Percentiles rank a stretch among this genome's conserved stretches.
These are phyloP conservation scores for Himantopus leucocephalus DNA, from an alignment of 2,113 vertebrate genomes.

Conservation along the genomic window DNA sequence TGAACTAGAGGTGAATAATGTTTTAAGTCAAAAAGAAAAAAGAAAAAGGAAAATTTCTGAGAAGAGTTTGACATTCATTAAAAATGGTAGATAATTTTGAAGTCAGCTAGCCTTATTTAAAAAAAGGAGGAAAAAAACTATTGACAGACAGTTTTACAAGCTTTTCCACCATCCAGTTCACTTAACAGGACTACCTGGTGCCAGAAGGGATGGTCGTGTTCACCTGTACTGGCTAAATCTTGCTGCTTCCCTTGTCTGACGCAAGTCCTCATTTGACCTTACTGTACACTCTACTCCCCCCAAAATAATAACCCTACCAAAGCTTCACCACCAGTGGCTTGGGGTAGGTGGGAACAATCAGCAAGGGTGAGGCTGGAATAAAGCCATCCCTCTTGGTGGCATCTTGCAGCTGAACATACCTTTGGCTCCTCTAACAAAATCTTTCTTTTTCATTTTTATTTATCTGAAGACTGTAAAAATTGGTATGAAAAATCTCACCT, in stretches of 20 bases:
- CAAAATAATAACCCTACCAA: not conserved
- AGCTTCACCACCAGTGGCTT: not conserved
- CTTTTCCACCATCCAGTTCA: not conserved
- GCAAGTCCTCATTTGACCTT: not conserved
- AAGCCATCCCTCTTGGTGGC: not conserved
- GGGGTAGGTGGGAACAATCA: not conserved
- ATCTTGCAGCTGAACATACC: not conserved
- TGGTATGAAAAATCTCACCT: not conserved
- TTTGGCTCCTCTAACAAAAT: not conserved
- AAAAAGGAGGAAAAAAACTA: fast-evolving
- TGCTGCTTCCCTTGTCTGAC: not conserved
- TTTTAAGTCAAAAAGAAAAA: not conserved
- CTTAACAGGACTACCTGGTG: not conserved
- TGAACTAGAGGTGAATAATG: not conserved
- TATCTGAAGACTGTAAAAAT: not conserved
- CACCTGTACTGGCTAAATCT: not conserved
- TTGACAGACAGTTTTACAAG: not conserved
- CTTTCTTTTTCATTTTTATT: not conserved
- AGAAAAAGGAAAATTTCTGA: not conserved
- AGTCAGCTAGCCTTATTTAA: not conserved
- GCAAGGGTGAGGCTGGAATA: not conserved
- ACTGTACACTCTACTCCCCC: too few species aligned
- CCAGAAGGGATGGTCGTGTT: not conserved
- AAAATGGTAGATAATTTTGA: not conserved
- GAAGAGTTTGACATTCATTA: not conserved